Evolutionary conservation across 2,888 invertebrate genomes (phyloP).

Genomic region (Nomada ferruginata): DNA sequence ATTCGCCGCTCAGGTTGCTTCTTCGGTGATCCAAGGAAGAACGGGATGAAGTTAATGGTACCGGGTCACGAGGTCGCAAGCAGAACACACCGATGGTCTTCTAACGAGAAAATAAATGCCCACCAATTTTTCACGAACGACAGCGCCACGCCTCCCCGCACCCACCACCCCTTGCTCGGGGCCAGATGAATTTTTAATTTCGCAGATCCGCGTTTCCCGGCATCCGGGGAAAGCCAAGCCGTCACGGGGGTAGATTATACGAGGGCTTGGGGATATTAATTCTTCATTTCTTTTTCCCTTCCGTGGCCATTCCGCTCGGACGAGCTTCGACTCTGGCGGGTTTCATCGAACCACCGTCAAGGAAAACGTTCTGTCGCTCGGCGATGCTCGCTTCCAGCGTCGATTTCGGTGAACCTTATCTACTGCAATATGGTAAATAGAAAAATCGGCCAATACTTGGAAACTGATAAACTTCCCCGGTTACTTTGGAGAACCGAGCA

Average conservation of each 20-base stretch:
- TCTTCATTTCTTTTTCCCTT: constrained; percentile 39
- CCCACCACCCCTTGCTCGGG: constrained; percentile 18
- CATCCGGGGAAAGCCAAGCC: constrained; percentile 51
- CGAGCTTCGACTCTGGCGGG: not conserved
- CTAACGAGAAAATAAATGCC: constrained; percentile 75
- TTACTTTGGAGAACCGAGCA: not conserved
- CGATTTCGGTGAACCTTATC: no score
- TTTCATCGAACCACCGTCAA: not conserved
- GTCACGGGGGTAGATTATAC: constrained; percentile 59
- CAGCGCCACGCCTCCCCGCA: constrained; percentile 61
- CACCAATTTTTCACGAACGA: constrained; percentile 73
- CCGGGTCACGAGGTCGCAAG: constrained; percentile 64
- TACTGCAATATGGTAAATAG: not conserved
- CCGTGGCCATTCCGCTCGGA: not conserved
- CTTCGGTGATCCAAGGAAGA: constrained; percentile 22
- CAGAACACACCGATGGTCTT: constrained; percentile 32
- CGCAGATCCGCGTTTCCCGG: constrained; percentile 61
- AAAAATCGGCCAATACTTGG: not conserved
- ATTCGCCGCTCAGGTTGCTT: not conserved
- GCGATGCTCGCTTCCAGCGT: not conserved
- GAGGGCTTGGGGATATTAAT: constrained; percentile 59
- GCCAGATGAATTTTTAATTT: constrained; percentile 74
- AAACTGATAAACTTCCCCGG: not conserved
- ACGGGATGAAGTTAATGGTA: constrained; percentile 65
- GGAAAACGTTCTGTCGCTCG: not conserved